Percentiles rank a stretch among this genome's conserved stretches.
These are phyloP conservation scores for Channallabes apus DNA, from an alignment of 2,797 vertebrate species.

Conservation along the genomic window DNA sequence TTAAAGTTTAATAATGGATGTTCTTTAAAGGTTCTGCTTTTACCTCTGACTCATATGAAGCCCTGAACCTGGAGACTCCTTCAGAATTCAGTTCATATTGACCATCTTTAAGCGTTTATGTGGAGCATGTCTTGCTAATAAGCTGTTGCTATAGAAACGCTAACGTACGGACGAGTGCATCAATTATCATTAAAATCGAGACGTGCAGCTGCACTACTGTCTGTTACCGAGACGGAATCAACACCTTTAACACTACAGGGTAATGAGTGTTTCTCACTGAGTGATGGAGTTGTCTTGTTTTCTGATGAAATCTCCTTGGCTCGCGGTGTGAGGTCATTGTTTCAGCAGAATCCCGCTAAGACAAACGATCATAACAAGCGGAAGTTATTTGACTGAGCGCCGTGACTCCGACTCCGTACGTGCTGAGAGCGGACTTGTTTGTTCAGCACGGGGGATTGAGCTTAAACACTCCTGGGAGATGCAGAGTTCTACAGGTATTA, in stretches of 20 bases:
- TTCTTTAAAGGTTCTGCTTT: background rate
- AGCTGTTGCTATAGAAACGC: background rate
- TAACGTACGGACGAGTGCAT: background rate
- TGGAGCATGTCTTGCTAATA: background rate
- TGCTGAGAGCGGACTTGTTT: background rate
- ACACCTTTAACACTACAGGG: background rate
- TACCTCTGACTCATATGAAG: background rate
- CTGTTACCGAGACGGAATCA: background rate
- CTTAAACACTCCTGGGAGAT: background rate
- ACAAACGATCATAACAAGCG: background rate
- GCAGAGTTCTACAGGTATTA: background rate
- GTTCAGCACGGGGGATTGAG: background rate
- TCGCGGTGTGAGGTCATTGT: background rate
- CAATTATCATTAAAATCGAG: background rate
- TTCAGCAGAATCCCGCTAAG: slow-evolving; percentile 2
- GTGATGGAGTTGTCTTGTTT: background rate
- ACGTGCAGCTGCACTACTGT: background rate
- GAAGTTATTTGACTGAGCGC: background rate
- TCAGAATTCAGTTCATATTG: background rate
- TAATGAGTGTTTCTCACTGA: background rate
- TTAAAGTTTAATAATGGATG: too few species aligned
- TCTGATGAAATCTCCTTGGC: background rate
- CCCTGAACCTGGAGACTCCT: background rate
- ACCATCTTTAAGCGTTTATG: background rate
- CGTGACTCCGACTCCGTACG: background rate